Base-by-base conservation (phyloP, 2,797 vertebrate genomes). In the Octomys mimax region DNA sequence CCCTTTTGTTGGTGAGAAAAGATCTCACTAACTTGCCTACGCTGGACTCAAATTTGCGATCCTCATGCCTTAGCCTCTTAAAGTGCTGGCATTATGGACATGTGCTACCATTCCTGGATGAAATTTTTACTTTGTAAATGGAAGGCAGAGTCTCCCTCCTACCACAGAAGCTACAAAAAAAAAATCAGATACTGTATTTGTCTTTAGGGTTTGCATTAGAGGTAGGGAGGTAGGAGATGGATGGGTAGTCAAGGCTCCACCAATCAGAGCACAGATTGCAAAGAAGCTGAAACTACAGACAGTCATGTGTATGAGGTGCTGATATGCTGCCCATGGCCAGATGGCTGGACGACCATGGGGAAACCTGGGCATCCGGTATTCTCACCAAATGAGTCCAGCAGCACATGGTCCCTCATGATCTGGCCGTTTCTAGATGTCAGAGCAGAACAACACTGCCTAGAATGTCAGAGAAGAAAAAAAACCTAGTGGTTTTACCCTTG, bases 91-190 rank as follows among this genome's bases (percentile, higher is more conserved):
- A 46, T 75, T 46, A 46, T 13, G 24, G 26, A 26, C 24, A 46
- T 28, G 73, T 75, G 13, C 42, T 11, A 46, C 11, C 42, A 75
- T 46, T 26, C 73, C 13, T 75, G 73, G 24, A 31, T 75, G 13
- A 46, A 75, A 75, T 75, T 75, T 75, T 94, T 68, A 66, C 57
- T 92, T 89, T 89, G 39, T 89, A 61, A 86, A 14, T 24, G 22
- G 21, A 96, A 95, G 81, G 77, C 42, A 87, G 46, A n/a, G n/a
- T 87, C 42, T 54, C 61, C 21, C 9, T 81, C 49, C n/a, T 57
- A 86, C 13, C n/a, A 12, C 0, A 89, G 59, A 81, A 61, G n/a
- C 80, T 49, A 5, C 36, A 57, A 68, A 73, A 70, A 70, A 79
- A 66, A 39, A 36, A 19, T 78, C 62, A 49, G 62, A 49, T 49